A percentile compares a stretch with the other conserved stretches of the same genome.
Evolutionary conservation across 1,140 invertebrate species (phyloP).

Genomic region (Ridgeia piscesae): DNA sequence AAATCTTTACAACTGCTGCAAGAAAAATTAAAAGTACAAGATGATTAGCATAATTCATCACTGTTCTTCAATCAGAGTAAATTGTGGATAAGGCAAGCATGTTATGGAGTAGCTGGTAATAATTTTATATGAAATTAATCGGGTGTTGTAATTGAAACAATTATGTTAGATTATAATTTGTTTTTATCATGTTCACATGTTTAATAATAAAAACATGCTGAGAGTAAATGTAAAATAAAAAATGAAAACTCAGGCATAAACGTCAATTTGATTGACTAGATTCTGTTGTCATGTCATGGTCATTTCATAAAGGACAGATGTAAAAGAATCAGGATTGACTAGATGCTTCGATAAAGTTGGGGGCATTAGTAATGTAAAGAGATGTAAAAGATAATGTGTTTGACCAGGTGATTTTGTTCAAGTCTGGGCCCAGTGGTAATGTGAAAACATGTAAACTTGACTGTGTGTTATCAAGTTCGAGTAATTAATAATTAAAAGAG

Average conservation of each 20-base stretch:
- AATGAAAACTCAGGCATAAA: too few species aligned
- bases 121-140: neutral
- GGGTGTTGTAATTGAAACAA: neutral
- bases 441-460: too few species aligned
- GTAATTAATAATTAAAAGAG: too few species aligned
- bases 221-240: too few species aligned
- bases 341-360: too few species aligned
- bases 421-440: too few species aligned
- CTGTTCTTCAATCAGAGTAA: neutral
- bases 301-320: too few species aligned
- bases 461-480: too few species aligned
- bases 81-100: neutral
- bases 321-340: too few species aligned
- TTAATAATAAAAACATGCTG: neutral
- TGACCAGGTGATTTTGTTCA: neutral
- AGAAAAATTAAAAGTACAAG: neutral
- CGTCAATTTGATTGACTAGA: too few species aligned
- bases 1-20: neutral
- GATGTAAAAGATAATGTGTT: neutral
- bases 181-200: neutral
- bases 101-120: neutral
- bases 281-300: too few species aligned
- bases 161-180: neutral
- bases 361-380: neutral
- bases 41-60: neutral